Evolutionary conservation across 2,797 vertebrate species (phyloP).

Genomic region (Sebastes flavidus): DNA sequence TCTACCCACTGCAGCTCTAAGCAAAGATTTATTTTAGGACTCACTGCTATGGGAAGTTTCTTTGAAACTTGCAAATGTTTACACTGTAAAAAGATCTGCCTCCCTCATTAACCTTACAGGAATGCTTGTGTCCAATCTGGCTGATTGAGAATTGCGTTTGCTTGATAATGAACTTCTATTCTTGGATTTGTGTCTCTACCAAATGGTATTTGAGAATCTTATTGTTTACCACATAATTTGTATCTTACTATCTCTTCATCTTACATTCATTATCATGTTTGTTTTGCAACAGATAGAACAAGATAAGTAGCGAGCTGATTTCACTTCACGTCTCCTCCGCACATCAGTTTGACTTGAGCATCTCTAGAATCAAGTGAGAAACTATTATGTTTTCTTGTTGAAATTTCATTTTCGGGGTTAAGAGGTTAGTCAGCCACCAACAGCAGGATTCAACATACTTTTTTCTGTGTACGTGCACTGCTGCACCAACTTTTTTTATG

Average conservation of each 20-base stretch:
- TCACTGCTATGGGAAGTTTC: background rate
- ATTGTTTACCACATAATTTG: background rate
- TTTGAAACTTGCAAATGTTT: background rate
- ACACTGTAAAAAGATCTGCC: background rate
- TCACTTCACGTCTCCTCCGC: background rate
- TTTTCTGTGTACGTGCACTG: background rate
- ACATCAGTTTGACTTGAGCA: background rate
- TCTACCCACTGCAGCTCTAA: background rate
- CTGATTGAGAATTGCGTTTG: background rate
- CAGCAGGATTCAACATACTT: background rate
- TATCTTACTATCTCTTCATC: slow-evolving; percentile 11
- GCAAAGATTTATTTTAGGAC: background rate
- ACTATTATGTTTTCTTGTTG: background rate
- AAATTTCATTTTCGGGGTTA: background rate
- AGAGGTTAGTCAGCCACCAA: background rate
- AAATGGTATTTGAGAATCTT: background rate
- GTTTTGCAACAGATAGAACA: background rate
- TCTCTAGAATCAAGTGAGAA: background rate
- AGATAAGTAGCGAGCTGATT: background rate
- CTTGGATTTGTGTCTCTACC: background rate
- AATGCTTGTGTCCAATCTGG: slow-evolving; percentile 2
- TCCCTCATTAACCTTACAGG: slow-evolving; percentile 13
- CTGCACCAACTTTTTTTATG: background rate
- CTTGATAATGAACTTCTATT: slow-evolving; percentile 32
- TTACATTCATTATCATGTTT: slow-evolving; percentile 4